phyloP scores from a whole-genome alignment of 2,113 vertebrate species.

The Dicrurus megarhynchus region DNA sequence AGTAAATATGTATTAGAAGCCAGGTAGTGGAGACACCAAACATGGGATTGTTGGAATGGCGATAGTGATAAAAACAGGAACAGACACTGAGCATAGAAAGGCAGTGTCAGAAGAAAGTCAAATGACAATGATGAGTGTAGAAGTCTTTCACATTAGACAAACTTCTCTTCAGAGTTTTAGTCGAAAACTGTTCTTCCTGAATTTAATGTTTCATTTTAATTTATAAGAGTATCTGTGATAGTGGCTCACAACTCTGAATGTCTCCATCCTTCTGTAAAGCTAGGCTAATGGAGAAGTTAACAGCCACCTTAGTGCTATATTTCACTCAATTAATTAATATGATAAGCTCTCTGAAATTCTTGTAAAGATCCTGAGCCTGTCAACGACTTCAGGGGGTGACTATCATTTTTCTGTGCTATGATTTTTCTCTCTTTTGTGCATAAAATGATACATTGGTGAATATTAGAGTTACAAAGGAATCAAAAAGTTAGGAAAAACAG shows the following conservation, averaged over 20 bases:
- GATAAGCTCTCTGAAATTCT: background rate
- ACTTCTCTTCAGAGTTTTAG: background rate
- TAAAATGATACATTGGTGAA: background rate
- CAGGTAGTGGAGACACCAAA: background rate
- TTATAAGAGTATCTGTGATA: background rate
- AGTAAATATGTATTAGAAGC: background rate
- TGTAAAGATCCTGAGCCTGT: background rate
- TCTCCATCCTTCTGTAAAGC: background rate
- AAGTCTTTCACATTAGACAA: background rate
- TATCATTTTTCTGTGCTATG: background rate
- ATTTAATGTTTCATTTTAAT: background rate
- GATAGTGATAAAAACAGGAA: background rate
- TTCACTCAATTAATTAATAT: background rate
- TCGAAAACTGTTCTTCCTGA: background rate
- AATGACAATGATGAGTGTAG: background rate
- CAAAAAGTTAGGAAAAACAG: background rate
- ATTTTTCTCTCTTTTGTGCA: background rate
- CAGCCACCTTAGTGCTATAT: background rate
- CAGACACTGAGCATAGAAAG: background rate
- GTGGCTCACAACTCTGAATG: background rate
- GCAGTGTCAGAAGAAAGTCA: background rate
- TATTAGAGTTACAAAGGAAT: background rate
- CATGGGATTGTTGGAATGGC: background rate
- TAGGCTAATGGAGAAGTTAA: background rate
- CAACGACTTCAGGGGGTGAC: background rate